Conservation (phyloP, 2,888 invertebrate species). For the Neria commutata region DNA sequence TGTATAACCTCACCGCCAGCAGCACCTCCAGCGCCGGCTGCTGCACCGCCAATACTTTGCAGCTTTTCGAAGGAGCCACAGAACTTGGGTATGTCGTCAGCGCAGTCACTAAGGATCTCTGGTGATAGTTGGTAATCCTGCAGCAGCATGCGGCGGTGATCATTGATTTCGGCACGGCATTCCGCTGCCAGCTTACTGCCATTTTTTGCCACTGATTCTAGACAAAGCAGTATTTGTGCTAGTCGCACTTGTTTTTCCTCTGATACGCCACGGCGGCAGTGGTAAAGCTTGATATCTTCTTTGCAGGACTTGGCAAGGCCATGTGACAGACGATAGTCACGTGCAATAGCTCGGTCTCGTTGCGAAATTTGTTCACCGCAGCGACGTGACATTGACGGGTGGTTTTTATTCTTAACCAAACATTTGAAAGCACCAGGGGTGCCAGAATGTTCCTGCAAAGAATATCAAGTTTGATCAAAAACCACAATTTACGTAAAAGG, state of each 20-base stretch:
- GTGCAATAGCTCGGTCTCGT: constrained; percentile 85
- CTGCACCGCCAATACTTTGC: constrained; percentile 43
- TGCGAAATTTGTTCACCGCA: constrained; percentile 85
- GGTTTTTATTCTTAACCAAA: constrained; percentile 80
- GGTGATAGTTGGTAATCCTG: constrained; percentile 93
- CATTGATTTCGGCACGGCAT: constrained; percentile 87
- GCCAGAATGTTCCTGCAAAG: constrained; percentile 70
- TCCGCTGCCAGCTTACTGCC: constrained; percentile 76
- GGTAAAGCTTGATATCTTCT: constrained; percentile 84
- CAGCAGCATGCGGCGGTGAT: constrained; percentile 89
- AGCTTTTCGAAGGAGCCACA: constrained; percentile 73
- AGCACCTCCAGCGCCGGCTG: constrained; percentile 30
- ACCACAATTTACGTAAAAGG: background rate
- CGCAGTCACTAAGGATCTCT: constrained; percentile 86
- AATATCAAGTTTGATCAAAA: background rate
- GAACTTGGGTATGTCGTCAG: constrained; percentile 78
- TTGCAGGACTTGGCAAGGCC: constrained; percentile 88
- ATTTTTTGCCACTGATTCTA: constrained; percentile 78
- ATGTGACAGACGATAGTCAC: constrained; percentile 89
- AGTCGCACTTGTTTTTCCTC: constrained; percentile 83
- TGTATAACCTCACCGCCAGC: constrained; percentile 88
- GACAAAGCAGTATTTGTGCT: constrained; percentile 89
- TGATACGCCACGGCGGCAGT: constrained; percentile 82
- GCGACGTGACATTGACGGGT: constrained; percentile 68
- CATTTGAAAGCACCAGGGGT: constrained; percentile 88